Evolutionary conservation across 1,140 invertebrate species (phyloP), one percentile per base, ranked within the genome.

Genomic region (Ceratina japonica): DNA sequence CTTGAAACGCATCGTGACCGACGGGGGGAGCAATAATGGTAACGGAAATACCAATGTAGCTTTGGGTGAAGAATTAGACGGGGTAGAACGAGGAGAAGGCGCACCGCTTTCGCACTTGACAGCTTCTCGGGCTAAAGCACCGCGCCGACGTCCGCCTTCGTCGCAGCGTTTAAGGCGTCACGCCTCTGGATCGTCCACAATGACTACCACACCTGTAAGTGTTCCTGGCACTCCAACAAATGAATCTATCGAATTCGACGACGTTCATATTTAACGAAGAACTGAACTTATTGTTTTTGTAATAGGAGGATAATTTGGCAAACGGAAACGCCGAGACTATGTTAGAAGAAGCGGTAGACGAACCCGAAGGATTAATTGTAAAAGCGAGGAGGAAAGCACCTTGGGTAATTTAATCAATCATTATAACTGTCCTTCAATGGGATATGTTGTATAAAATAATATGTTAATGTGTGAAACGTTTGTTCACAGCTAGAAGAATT

Each of bases 101-200:
- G 91, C 92, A 49, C 94, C 94, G 79, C 90, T 96, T 27, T 93
- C 92, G 3, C 95, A 96, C 87, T 91, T 95, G 68, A 96, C 95
- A 37, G 95, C 95, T 18, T 93, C 91, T 37, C 90, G 95, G 82
- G 94, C 94, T 3, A 95, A 94, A 89, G 94, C 94, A 83, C 95
- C 95, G 2, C 93, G 94, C 24, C 91, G 95, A 82, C 92, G 95
- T 85, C 94, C 94, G 44, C 95, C 95, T 12, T 94, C 95, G 0
- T 90, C 91, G 16, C 90, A 92, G 74, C 90, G 88, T 83, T 82
- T 91, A 49, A 84, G 93, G 87, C 85, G 91, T 91, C 87, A 88
- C 20, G 51, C 65, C 37, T 20, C 75, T 24, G 80, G 63, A 49
- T 22, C 80, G 52, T 49, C 75, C 8, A 72, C 81, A 31, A 82